These are phyloP conservation scores for Brachirus orientalis DNA, from an alignment of 2,113 vertebrate genomes.

Conservation along the genomic window DNA sequence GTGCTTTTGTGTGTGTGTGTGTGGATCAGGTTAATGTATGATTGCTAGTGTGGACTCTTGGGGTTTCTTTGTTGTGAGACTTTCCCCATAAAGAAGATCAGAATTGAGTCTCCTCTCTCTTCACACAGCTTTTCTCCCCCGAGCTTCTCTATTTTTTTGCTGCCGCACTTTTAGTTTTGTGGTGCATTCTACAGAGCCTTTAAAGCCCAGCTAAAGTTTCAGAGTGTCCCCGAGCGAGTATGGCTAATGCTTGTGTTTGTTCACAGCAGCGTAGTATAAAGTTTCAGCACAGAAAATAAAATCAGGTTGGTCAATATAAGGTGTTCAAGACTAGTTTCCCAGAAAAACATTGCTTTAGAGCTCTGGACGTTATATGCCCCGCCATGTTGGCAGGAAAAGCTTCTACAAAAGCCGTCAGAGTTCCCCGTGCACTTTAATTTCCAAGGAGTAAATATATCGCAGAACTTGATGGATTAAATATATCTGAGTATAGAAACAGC, in stretches of 20 bases:
- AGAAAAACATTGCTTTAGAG: too few relatives aligned
- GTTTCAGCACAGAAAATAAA: conserved; percentile 4
- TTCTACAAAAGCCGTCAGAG: too few relatives aligned
- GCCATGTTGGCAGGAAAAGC: too few relatives aligned
- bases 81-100: conserved; percentile 47
- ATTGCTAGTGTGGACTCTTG: conserved; percentile 32
- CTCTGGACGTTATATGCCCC: too few relatives aligned
- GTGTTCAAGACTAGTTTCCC: too few relatives aligned
- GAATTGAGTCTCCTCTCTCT: conserved; percentile 31
- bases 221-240: conserved; percentile 10
- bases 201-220: conserved; percentile 18
- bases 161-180: conserved; percentile 22
- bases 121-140: conserved; percentile 10
- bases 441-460: too few relatives aligned
- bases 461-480: too few relatives aligned
- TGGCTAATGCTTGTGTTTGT: conserved; percentile 8
- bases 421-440: too few relatives aligned
- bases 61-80: conserved; percentile 19
- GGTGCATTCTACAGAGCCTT: conserved; percentile 18
- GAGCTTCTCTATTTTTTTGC: conserved; percentile 28
- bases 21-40: conserved; percentile 18
- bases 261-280: conserved; percentile 24
- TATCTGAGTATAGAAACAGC: too few relatives aligned
- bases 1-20: conserved; percentile 1
- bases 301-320: conserved; percentile 2